A percentile compares a stretch with the other conserved stretches of the same genome.
These are phyloP conservation scores for Acrocephalus scirpaceus DNA, from an alignment of 2,797 vertebrate genomes.

Conservation along the genomic window DNA sequence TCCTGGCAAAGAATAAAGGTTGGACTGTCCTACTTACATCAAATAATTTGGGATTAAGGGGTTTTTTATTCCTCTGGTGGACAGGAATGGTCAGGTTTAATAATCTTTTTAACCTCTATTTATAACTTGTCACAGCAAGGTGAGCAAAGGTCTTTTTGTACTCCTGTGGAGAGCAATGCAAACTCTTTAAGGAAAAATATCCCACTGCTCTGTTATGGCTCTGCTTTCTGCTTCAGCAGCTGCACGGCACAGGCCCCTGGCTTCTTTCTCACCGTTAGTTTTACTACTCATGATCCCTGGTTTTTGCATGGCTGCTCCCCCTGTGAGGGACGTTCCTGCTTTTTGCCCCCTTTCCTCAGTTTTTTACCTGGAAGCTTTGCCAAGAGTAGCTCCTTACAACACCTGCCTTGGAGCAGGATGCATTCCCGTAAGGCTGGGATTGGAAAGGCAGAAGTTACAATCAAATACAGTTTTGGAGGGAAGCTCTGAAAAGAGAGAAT, in stretches of 20 bases:
- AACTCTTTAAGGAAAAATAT: neutral
- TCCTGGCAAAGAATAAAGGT: neutral
- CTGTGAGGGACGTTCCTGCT: neutral
- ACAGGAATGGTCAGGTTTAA: neutral
- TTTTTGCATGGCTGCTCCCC: neutral
- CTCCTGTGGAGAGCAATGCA: neutral
- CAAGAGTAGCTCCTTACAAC: neutral
- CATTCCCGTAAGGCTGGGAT: neutral
- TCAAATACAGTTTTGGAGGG: neutral
- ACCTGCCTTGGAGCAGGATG: fast-evolving
- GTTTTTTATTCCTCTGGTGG: neutral
- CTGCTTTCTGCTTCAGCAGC: neutral
- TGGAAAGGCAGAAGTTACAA: neutral
- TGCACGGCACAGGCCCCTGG: fast-evolving
- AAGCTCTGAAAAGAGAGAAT: neutral
- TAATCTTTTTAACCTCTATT: neutral
- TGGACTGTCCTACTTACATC: neutral
- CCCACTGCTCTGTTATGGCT: neutral
- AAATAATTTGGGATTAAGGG: neutral
- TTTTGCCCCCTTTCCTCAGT: neutral
- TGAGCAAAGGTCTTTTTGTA: neutral
- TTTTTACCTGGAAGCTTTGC: neutral
- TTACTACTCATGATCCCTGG: neutral
- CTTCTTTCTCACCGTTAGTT: neutral
- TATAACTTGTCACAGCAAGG: neutral